These are phyloP conservation scores for Sebastes taczanowskii DNA, from an alignment of 2,797 vertebrate species.

Conservation along the genomic window DNA sequence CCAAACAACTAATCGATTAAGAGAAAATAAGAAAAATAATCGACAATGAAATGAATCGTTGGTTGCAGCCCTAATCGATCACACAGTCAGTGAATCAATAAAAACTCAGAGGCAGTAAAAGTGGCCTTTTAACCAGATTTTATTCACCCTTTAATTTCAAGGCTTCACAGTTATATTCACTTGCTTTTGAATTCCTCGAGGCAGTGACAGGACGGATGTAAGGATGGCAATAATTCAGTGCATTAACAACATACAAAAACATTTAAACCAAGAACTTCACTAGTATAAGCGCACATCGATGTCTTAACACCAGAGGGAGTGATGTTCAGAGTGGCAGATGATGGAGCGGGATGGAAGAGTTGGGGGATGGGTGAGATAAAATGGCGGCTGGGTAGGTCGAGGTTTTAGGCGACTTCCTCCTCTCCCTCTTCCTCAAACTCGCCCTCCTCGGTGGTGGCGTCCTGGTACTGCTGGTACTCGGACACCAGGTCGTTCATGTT, in stretches of 20 bases:
- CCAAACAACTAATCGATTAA: too few species aligned
- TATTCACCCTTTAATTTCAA: constrained; percentile 63
- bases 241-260: constrained; percentile 72
- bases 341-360: neutral
- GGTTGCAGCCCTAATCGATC: neutral
- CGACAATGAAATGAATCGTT: too few species aligned
- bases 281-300: constrained; percentile 54
- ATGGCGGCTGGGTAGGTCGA: neutral
- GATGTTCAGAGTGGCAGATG: constrained; percentile 7
- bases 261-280: constrained; percentile 50
- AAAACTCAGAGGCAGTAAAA: constrained; percentile 34
- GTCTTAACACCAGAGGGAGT: constrained; percentile 55
- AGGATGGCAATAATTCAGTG: constrained; percentile 52
- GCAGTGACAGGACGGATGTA: constrained; percentile 46
- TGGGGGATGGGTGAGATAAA: constrained; percentile 1
- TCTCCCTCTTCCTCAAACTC: constrained; percentile 91
- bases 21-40: too few species aligned
- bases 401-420: constrained; percentile 86
- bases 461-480: constrained; percentile 93
- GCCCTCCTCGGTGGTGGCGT: constrained; percentile 85
- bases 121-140: constrained; percentile 70
- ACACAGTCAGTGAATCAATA: neutral
- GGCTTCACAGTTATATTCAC: constrained; percentile 73
- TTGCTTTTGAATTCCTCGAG: constrained; percentile 43
- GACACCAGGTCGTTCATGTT: constrained; percentile 95